Conservation (phyloP, 2,888 invertebrate species). For the Pseudeuparius sepicola region DNA sequence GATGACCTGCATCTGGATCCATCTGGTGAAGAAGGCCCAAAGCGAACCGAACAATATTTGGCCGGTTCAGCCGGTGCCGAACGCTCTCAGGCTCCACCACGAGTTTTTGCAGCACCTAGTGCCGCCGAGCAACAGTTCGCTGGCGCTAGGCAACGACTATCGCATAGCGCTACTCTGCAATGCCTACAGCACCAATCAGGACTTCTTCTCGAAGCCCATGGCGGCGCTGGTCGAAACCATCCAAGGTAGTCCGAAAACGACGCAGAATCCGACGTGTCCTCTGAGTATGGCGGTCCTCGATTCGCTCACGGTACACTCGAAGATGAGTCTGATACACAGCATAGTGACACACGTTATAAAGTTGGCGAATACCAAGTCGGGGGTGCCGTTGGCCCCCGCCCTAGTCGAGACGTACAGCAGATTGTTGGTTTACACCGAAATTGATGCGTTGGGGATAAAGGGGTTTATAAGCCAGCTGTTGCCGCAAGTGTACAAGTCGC, state of each 20-base stretch:
- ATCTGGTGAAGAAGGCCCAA: conserved; percentile 86
- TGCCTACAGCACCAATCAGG: conserved; percentile 89
- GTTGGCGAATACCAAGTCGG: conserved; percentile 67
- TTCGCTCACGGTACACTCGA: conserved; percentile 89
- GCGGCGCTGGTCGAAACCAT: conserved; percentile 78
- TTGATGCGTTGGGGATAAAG: conserved; percentile 92
- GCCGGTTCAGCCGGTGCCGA: conserved; percentile 34
- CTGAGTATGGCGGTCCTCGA: conserved; percentile 84
- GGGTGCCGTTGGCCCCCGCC: conserved; percentile 79
- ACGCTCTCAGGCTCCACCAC: conserved; percentile 34
- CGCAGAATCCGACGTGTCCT: conserved; percentile 62
- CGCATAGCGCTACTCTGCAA: conserved; percentile 88
- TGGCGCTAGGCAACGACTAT: conserved; percentile 77
- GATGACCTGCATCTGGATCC: conserved; percentile 94
- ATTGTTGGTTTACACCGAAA: conserved; percentile 88
- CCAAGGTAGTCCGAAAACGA: conserved; percentile 50
- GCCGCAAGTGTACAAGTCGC: conserved; percentile 71
- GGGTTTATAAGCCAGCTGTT: conserved; percentile 90
- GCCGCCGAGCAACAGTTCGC: conserved; percentile 57
- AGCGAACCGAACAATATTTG: conserved; percentile 61
- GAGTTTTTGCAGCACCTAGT: conserved; percentile 81
- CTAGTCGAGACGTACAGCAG: conserved; percentile 91
- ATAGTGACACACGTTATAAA: conserved; percentile 87
- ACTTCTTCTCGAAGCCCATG: conserved; percentile 80
- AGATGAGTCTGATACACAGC: conserved; percentile 65